phyloP scores from a whole-genome alignment of 2,113 vertebrate genomes.

The Oryzias melastigma region DNA sequence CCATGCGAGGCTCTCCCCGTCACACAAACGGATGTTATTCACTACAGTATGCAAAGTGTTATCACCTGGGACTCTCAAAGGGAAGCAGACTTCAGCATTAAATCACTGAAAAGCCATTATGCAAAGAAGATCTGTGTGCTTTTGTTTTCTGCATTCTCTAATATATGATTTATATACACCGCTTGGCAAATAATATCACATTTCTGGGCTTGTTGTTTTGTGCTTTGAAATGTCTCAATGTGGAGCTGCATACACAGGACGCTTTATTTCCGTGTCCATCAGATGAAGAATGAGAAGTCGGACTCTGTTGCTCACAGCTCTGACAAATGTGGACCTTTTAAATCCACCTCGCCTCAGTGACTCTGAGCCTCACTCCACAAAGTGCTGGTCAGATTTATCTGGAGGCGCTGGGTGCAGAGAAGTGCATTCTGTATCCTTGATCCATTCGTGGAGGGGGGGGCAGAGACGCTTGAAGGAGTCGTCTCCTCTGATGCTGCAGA shows the following conservation, averaged over 20 bases:
- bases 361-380: slow-evolving; percentile 42
- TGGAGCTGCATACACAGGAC: slow-evolving; percentile 15
- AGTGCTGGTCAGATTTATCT: slow-evolving; percentile 68
- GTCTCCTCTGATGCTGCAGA: slow-evolving; percentile 52
- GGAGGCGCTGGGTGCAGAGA: slow-evolving; percentile 39
- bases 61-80: slow-evolving; percentile 73
- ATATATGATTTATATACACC: slow-evolving; percentile 55
- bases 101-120: slow-evolving; percentile 75
- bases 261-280: slow-evolving; percentile 29
- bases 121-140: slow-evolving; percentile 63
- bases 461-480: slow-evolving; percentile 44
- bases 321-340: slow-evolving; percentile 39
- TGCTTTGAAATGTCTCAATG: slow-evolving; percentile 29
- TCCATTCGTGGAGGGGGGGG: slow-evolving; percentile 36
- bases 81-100: slow-evolving; percentile 62
- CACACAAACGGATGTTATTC: slow-evolving; percentile 74
- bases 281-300: no score
- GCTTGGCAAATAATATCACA: slow-evolving; percentile 55
- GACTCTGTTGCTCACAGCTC: slow-evolving; percentile 28
- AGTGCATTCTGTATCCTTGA: slow-evolving; percentile 49
- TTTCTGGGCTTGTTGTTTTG: slow-evolving; percentile 51
- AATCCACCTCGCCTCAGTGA: slow-evolving; percentile 29
- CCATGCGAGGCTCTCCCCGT: slow-evolving; percentile 60
- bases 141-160: slow-evolving; percentile 59
- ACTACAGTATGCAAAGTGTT: slow-evolving; percentile 76